Conservation (phyloP, 2,113 vertebrate species). For the Labrus mixtus region DNA sequence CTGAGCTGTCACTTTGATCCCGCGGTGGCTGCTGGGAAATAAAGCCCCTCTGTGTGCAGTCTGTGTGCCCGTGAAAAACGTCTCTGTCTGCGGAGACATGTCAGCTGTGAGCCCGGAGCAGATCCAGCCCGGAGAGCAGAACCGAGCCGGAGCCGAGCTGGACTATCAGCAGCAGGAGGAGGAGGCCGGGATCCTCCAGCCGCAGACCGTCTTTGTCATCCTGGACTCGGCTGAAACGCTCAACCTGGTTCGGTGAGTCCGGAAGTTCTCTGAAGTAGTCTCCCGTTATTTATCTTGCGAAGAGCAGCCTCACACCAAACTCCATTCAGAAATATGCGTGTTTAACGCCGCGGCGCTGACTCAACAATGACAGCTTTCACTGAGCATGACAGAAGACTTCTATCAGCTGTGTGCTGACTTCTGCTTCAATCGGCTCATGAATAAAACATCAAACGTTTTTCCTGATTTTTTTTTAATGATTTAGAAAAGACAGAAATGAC, state of each 20-base stretch:
- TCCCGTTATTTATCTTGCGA: neutral
- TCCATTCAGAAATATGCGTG: neutral
- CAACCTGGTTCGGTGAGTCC: constrained; percentile 75
- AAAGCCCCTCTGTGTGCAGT: neutral
- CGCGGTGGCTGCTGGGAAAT: constrained; percentile 40
- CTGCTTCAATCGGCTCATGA: neutral
- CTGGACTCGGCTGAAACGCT: constrained; percentile 79
- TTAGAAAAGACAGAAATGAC: too few relatives aligned
- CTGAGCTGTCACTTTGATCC: constrained; percentile 6
- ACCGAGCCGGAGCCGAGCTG: constrained; percentile 22
- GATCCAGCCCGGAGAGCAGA: constrained; percentile 36
- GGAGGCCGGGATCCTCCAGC: constrained; percentile 46
- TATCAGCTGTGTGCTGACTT: accelerated
- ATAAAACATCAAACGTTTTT: neutral
- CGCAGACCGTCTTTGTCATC: constrained; percentile 83
- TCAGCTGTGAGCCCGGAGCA: constrained; percentile 60
- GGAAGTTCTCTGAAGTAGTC: neutral
- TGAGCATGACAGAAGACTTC: neutral
- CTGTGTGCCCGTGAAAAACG: neutral
- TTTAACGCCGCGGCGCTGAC: neutral
- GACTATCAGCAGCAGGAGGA: constrained; percentile 10
- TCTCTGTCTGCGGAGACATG: constrained; percentile 63
- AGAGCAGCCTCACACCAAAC: neutral
- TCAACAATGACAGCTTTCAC: too few relatives aligned
- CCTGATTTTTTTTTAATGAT: neutral